Base-by-base conservation (phyloP, 1,140 invertebrate genomes). In the Brachionus manjavacas region DNA sequence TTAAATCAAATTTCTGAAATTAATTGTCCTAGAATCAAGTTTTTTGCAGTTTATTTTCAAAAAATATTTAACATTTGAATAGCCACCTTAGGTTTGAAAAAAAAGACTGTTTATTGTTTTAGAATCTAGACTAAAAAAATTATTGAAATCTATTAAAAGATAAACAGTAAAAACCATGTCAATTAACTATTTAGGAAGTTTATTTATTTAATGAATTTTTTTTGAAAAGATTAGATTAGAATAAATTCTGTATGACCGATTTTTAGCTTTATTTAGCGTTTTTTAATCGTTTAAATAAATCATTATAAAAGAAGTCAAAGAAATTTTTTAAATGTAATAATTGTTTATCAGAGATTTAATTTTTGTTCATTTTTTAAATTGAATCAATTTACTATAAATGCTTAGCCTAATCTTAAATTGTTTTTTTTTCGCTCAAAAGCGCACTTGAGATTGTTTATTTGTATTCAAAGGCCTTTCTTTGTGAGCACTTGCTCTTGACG, bases 381-480 rank as follows among this genome's bases (percentile, higher is more conserved):
- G 31, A 68, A 68, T 68, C n/a, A 68, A 68, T 28, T 39, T 68
- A 31, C 11, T 11, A 31, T 68, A 31, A 68, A 68, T 25, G 25
- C 66, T 28, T 31, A 68, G 66, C 25, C 12, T 68, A 68, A 31
- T 31, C 25, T n/a, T 68, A 16, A 39, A 68, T 39, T 68, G 66
- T 68, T 68, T 68, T 68, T 68, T 31, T 68, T 31, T 31, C 66
- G 25, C 35, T 72, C 31, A 72, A 72, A 72, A 72, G n/a, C 35
- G 68, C 68, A 72, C 68, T 72, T 23, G 68, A 72, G 35, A 39
- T 72, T 72, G 68, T 72, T 72, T 72, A 72, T 72, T 72, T 72
- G 8, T 72, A 20, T 72, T 72, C 39, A 39, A n/a, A 39, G 39
- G n/a, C 28, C 39, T 72, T 72, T 72, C 39, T 72, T 72, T 72